Conservation (phyloP, 2,797 vertebrate genomes). For the Eidolon dupreanum region DNA sequence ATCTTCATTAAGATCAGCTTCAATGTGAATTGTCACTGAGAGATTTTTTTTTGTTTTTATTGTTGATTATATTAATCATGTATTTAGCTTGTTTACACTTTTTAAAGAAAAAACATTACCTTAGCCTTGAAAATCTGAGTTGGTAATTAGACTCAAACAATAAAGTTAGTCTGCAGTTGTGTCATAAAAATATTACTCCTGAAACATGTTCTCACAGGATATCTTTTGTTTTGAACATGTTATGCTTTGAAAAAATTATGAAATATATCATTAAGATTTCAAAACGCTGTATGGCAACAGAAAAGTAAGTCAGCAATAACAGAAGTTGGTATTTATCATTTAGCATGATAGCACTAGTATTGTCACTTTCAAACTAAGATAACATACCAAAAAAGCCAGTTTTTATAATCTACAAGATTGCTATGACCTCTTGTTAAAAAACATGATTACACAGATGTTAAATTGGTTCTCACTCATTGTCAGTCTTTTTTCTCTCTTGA, state of each 20-base stretch:
- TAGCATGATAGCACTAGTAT: background rate
- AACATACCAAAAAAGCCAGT: conserved; percentile 54
- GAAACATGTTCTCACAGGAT: background rate
- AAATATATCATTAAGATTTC: conserved; percentile 42
- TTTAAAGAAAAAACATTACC: conserved; percentile 31
- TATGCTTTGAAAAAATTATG: background rate
- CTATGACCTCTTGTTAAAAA: conserved; percentile 42
- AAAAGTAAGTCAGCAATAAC: background rate
- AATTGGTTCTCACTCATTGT: conserved; percentile 62
- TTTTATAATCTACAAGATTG: conserved; percentile 51
- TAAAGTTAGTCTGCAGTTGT: background rate
- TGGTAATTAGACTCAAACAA: background rate
- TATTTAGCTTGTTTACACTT: background rate
- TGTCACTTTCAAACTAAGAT: conserved; percentile 51
- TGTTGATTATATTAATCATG: background rate
- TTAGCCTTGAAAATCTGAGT: background rate
- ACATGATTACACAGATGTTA: conserved; percentile 53
- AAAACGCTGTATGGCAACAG: background rate
- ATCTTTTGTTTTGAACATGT: conserved; percentile 46
- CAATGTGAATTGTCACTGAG: background rate
- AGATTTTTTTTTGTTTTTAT: background rate
- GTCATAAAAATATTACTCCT: conserved; percentile 23
- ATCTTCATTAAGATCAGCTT: background rate
- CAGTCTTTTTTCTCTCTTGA: conserved; percentile 27
- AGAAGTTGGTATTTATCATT: conserved; percentile 21